Evolutionary conservation across 2,113 vertebrate species (phyloP), one percentile per base, ranked within the genome.

Genomic region (Numida meleagris): DNA sequence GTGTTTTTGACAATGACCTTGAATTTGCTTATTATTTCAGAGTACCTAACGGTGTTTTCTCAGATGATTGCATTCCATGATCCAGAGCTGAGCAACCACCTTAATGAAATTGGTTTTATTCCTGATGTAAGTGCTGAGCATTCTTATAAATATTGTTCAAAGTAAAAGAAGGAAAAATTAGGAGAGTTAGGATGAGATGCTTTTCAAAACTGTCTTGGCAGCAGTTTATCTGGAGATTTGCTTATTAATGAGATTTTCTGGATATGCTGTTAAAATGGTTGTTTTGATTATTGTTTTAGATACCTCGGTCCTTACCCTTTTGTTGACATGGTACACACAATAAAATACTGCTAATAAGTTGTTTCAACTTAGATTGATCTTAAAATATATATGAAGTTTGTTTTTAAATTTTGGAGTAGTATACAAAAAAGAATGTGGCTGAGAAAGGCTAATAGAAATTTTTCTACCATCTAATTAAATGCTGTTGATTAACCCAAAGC

Each of bases 51-150:
- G 0, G 99, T 99, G 83, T 99, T 99, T 97, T 99, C 99, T 90
- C 99, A 99, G 97, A 99, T 99, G 99, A 99, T 99, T 90, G 99
- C 99, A 43, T 99, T 99, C 97, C 99, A 99, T 50, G 99, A 99
- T 97, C 99, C 99, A 15, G 99, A 99, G 97, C 98, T 99, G 76
- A 99, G 99, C 97, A 99, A 99, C 96, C 99, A 99, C 96, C 98
- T 99, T 73, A 99, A 99, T 92, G 99, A 99, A 96, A 99, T 99
- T 91, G 99, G 99, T 63, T 99, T 99, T 96, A 99, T 99, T 96
- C 99, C 99, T 94, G 99, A 99, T 87, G 99, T 99, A 98, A 99
- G 99, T 99, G 78, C 27, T 83, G 70, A 90, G 43, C 5, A 2
- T 89, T 88, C 46, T 77, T 90, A 1, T 27, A 85, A 68, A 16